Base-by-base conservation (phyloP, 2,797 vertebrate species). In the Acestrorhynchus altus region DNA sequence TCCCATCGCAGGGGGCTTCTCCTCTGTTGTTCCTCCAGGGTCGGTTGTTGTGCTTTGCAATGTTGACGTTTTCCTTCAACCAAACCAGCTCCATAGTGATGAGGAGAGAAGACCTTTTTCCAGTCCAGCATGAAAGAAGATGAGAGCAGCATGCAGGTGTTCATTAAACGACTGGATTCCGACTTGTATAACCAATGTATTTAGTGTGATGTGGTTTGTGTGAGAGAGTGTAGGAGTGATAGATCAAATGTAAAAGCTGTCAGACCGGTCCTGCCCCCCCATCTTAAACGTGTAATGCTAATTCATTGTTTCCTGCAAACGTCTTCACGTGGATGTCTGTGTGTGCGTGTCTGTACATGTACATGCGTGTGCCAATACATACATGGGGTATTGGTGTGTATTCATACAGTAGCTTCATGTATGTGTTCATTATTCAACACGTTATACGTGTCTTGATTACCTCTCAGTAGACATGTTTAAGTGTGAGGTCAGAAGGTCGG, bases 381-480 rank as follows among this genome's bases (percentile, higher is more conserved):
- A 44, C 56, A 28, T 28, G 18, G 61, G 67, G 73, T 72, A 28
- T 79, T 74, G 49, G 71, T 70, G 83, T 74, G 81, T 82, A 79
- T 88, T 64, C 26, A 49, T 51, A 26, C 51, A 22, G 6, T 71
- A 72, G 46, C 35, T 74, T 78, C 31, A 54, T 68, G 52, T 67
- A 42, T 47, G 8, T 59, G 76, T 49, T 68, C 68, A 4, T 40
- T 73, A 49, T 68, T 60, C 54, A 59, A 28, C 61, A 28, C 49
- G 22, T 68, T 26, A 54, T 75, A 59, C 5, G 35, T 35, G 72
- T 74, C 22, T 73, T 83, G 57, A 74, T 82, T 84, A 77, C 77
- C 74, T 85, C 84, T 70, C 40, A 31, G 67, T 68, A 61, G 63
- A 39, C 54, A 35, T 66, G 28, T 57, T 67, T 44, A 42, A 39